Conservation (phyloP, 2,113 vertebrate species). For the Tragelaphus strepsiceros region DNA sequence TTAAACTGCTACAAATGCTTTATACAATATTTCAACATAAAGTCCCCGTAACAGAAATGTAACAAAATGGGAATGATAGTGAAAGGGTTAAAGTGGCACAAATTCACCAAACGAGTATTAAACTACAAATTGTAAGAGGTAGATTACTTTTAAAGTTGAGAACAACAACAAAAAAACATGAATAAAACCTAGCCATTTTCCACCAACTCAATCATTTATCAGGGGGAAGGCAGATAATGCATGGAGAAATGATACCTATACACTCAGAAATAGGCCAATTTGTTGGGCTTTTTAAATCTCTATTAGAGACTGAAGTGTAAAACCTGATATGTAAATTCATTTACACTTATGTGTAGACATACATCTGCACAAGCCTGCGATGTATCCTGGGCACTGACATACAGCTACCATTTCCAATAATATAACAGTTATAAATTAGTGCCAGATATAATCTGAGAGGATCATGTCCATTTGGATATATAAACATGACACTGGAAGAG, state of each 20-base stretch:
- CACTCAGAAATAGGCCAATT: slow-evolving; percentile 47
- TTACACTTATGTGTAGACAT: slow-evolving; percentile 59
- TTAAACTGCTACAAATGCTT: slow-evolving; percentile 92
- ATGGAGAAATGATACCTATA: slow-evolving; percentile 54
- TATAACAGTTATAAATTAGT: slow-evolving; percentile 62
- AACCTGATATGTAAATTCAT: slow-evolving; percentile 53
- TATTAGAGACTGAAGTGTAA: slow-evolving; percentile 50
- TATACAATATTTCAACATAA: slow-evolving; percentile 86
- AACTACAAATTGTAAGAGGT: slow-evolving; percentile 87
- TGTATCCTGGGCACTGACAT: slow-evolving; percentile 44
- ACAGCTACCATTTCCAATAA: slow-evolving; percentile 64
- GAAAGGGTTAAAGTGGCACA: slow-evolving; percentile 85
- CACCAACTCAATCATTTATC: slow-evolving; percentile 67
- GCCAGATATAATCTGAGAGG: slow-evolving; percentile 48
- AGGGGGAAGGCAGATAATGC: slow-evolving; percentile 39
- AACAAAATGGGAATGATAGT: slow-evolving; percentile 88
- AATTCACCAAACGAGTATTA: slow-evolving; percentile 83
- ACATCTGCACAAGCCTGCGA: slow-evolving; percentile 62
- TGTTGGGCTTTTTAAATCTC: slow-evolving; percentile 47
- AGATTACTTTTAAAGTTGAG: slow-evolving; percentile 86
- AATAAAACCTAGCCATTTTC: slow-evolving; percentile 72
- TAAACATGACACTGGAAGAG: slow-evolving; percentile 66
- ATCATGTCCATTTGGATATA: slow-evolving; percentile 55
- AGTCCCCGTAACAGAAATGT: slow-evolving; percentile 83
- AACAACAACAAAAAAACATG: slow-evolving; percentile 51